Percentiles rank a stretch among this genome's conserved stretches.
Conservation (phyloP, 2,888 invertebrate species). For the Ectropis crepuscularia region DNA sequence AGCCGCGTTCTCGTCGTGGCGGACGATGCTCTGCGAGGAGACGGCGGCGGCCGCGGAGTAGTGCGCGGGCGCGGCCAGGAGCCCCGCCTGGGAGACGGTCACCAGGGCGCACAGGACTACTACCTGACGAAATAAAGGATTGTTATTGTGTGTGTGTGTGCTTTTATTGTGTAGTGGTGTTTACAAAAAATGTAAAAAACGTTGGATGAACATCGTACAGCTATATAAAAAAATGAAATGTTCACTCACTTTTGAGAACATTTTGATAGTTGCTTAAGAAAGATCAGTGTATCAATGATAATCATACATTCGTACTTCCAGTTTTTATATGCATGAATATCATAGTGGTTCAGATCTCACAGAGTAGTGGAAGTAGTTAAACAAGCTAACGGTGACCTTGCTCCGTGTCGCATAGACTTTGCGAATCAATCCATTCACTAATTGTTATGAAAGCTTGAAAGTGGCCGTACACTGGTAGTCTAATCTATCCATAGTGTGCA, state of each 20-base stretch:
- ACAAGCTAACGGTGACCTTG: conserved; percentile 43
- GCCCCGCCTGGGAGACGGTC: conserved; percentile 65
- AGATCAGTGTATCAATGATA: conserved; percentile 54
- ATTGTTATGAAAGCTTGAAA: conserved; percentile 46
- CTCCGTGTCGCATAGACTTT: conserved; percentile 44
- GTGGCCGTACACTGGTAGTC: conserved; percentile 3
- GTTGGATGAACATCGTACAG: too few relatives aligned
- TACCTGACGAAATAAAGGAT: conserved; percentile 41
- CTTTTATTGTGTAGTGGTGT: background rate
- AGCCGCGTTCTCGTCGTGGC: conserved; percentile 58
- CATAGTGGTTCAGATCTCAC: conserved; percentile 44
- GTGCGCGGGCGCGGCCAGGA: conserved; percentile 63
- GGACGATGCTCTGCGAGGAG: conserved; percentile 69
- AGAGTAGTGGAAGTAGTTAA: conserved; percentile 58
- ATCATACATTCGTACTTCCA: conserved; percentile 42
- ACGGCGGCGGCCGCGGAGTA: conserved; percentile 65
- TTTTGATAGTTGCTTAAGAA: conserved; percentile 50
- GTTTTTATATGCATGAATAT: conserved; percentile 56
- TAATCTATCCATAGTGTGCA: too few relatives aligned
- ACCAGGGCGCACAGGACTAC: conserved; percentile 59
- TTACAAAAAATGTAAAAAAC: too few relatives aligned
- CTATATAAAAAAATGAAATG: background rate
- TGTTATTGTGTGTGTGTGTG: too few relatives aligned
- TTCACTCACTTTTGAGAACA: conserved; percentile 63
- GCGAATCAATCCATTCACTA: conserved; percentile 47